These are phyloP conservation scores for Drosophila sproati DNA, from an alignment of 1,140 invertebrate genomes.

Conservation along the genomic window DNA sequence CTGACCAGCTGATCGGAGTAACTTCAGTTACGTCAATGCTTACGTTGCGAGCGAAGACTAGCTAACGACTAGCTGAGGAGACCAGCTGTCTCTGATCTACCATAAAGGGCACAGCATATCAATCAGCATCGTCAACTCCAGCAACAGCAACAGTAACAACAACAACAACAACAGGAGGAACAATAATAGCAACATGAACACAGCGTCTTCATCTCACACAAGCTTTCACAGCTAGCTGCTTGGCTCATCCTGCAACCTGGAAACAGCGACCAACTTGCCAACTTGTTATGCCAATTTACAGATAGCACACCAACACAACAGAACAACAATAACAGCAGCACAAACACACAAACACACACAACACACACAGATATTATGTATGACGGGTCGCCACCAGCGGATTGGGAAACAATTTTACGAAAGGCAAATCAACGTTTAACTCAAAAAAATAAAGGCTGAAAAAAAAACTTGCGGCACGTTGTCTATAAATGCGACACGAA, in stretches of 20 bases:
- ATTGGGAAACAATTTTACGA: conserved; percentile 76
- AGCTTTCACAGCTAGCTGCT: background rate
- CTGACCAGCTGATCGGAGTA: conserved; percentile 7
- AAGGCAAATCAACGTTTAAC: conserved; percentile 76
- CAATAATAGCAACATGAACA: background rate
- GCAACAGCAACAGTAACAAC: background rate
- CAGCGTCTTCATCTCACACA: conserved; percentile 20
- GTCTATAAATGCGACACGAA: conserved; percentile 80
- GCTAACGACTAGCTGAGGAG: background rate
- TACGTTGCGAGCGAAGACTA: conserved; percentile 12
- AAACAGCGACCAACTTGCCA: conserved; percentile 19
- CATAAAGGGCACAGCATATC: conserved; percentile 22
- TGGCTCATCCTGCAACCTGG: conserved; percentile 27
- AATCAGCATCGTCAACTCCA: conserved; percentile 24
- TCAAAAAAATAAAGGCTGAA: conserved; percentile 16
- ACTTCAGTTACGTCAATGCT: conserved; percentile 40
- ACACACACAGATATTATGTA: conserved; percentile 4
- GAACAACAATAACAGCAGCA: no score
- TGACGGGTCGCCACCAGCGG: conserved; percentile 51
- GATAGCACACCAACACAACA: conserved; percentile 22
- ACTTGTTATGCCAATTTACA: conserved; percentile 71
- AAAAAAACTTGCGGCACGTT: conserved; percentile 66
- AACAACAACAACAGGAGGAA: background rate
- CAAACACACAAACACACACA: background rate
- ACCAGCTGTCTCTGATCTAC: background rate